Evolutionary conservation across 2,797 vertebrate species (phyloP), one percentile per base, ranked within the genome.

Genomic region (Pyrocephalus nanus): DNA sequence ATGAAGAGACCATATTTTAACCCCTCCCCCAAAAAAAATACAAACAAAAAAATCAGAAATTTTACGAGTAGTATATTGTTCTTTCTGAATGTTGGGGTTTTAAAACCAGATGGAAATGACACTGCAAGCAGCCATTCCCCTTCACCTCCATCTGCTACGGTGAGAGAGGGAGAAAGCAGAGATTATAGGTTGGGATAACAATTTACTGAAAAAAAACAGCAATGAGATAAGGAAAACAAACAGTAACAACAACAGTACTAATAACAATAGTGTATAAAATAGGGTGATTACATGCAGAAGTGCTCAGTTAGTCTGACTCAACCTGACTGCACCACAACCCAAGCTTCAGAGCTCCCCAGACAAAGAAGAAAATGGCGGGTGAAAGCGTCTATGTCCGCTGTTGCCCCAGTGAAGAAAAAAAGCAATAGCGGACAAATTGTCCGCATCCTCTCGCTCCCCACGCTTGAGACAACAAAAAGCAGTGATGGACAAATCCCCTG

Each of bases 11-110:
- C 8, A 3, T 60, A 30, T 74, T 76, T 88, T n/a, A n/a, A 83
- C 0, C 2, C 20, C 7, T 0, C 2, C 5, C 8, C 2, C 10
- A 3, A 48, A 30, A 73, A 61, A 23, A 17, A 13, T 25, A 10
- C 47, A 80, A 76, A 42, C 11, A 73, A 58, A 82, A 29, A 0
- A 8, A 8, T 71, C 18, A 67, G 19, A 77, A 74, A 36, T 74
- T 70, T 88, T 76, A 50, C 26, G 8, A 65, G 22, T 47, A 40
- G 5, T 38, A 34, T 50, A 20, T 17, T 1, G 1, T 64, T 86
- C 29, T 45, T 43, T 57, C 34, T 65, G 19, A 36, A 61, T 43
- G 16, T n/a, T 61, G 47, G 18, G 22, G 10, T 48, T 85, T 78
- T n/a, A 20, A 85, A 78, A 78, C 26, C 9, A n/a, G 10, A 13